phyloP scores from a whole-genome alignment of 1,140 invertebrate genomes.

The Branchinecta lindahli region DNA sequence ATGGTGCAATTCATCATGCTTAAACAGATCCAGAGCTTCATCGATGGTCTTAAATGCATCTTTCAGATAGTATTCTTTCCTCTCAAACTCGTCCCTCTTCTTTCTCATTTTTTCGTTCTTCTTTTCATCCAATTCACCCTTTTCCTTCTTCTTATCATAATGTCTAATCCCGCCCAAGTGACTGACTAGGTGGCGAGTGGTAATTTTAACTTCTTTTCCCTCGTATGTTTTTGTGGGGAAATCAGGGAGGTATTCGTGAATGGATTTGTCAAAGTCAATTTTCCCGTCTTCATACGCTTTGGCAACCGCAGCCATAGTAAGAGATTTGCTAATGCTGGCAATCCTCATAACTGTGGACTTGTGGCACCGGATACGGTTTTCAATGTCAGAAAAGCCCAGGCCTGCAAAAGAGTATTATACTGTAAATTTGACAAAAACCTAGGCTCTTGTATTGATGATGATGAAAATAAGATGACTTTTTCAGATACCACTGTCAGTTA shows the following conservation, averaged over 20 bases:
- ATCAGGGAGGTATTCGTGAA: constrained; percentile 38
- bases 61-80: constrained; percentile 32
- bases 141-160: constrained; percentile 32
- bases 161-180: constrained; percentile 41
- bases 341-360: constrained; percentile 43
- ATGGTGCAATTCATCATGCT: constrained; percentile 41
- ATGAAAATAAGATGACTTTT: no score
- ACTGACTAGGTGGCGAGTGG: constrained; percentile 36
- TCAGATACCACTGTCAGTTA: no score
- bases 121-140: constrained; percentile 17
- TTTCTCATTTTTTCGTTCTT: constrained; percentile 20
- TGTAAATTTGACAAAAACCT: no score
- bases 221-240: constrained; percentile 40
- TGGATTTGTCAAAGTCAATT: constrained; percentile 41
- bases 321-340: constrained; percentile 45
- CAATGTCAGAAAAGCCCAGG: constrained; percentile 43
- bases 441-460: no score
- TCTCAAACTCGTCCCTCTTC: constrained; percentile 22
- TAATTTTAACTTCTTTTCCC: constrained; percentile 38
- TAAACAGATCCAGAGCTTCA: constrained; percentile 40
- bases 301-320: constrained; percentile 40
- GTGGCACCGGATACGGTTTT: constrained; percentile 37
- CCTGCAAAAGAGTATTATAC: constrained; percentile 31
- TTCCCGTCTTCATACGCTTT: constrained; percentile 37
- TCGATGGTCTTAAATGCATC: constrained; percentile 33